Evolutionary conservation across 2,888 invertebrate genomes (phyloP).

Genomic region (Nowickia ferox): DNA sequence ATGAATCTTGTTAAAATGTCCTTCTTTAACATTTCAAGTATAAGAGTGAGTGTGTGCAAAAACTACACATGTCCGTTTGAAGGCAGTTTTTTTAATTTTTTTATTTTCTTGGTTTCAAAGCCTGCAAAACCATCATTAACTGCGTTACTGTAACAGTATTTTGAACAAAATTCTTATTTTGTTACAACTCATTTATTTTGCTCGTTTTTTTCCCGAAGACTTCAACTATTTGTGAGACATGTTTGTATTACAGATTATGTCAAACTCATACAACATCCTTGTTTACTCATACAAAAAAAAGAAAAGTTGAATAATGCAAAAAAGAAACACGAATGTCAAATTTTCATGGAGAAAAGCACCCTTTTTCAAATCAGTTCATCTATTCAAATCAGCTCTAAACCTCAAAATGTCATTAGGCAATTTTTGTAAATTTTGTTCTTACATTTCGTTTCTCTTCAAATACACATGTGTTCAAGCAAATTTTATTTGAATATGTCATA

Average conservation of each 20-base stretch:
- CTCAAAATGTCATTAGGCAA: conserved; percentile 81
- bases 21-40: not conserved
- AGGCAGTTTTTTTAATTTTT: not conserved
- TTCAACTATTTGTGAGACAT: conserved; percentile 51
- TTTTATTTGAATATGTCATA: conserved; percentile 25
- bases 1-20: conserved; percentile 28
- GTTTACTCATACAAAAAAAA: conserved; percentile 17
- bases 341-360: conserved; percentile 70
- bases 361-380: conserved; percentile 63
- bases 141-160: conserved; percentile 30
- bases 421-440: conserved; percentile 45
- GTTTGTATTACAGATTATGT: conserved; percentile 74
- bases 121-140: conserved; percentile 56
- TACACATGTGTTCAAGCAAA: conserved; percentile 38
- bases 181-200: conserved; percentile 73
- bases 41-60: not conserved
- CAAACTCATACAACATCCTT: conserved; percentile 74
- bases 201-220: conserved; percentile 13
- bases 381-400: conserved; percentile 76
- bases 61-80: conserved; percentile 46
- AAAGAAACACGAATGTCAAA: conserved; percentile 79
- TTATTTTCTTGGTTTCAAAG: not conserved
- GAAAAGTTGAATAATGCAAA: conserved; percentile 81
- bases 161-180: conserved; percentile 38
- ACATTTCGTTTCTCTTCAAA: conserved; percentile 12